Base-by-base conservation (phyloP, 2,888 invertebrate species). In the Bellardia pandia region DNA sequence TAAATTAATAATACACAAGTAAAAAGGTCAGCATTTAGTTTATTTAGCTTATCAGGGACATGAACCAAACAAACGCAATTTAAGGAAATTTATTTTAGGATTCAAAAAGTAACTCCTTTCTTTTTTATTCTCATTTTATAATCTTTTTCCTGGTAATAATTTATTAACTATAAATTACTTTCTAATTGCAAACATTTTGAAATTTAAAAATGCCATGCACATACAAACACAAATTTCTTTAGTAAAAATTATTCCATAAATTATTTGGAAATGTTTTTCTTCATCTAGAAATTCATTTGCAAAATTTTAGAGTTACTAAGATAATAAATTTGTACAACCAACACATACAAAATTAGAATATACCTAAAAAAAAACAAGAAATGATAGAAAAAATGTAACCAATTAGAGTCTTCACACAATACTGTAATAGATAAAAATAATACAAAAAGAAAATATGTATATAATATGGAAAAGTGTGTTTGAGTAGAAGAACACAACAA, bases 281-380 rank as follows among this genome's bases (percentile, higher is more conserved):
- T 11, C 3, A 33, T 11, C 45, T 45, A 13, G 45, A 30, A 82
- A 75, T 62, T 76, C 40, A 68, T 75, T 82, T 68, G 11, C n/a
- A 72, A 37, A 74, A 42, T 40, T 76, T 68, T 23, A 13, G 74
- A 72, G 79, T 83, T 86, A 80, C 77, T 84, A 84, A 86, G 86
- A 86, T 77, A 86, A 86, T 86, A 86, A 86, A 86, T 86, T 86
- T 76, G 62, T 72, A 13, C 11, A 60, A 58, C 79, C 48, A 68
- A 72, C 69, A 75, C 60, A 64, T 56, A 60, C 64, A 71, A 71
- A 71, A 62, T 62, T 71, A 71, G 74, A 37, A 58, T 45, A 58
- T 45, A 71, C 71, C 42, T 14, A 58, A 30, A 58, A 6, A 76
- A 42, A 56, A 14, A 68, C 37, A 14, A 75, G 6, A 37, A 51